Evolutionary conservation across 2,888 invertebrate genomes (phyloP).

Genomic region (Synanthedon andrenaeformis): DNA sequence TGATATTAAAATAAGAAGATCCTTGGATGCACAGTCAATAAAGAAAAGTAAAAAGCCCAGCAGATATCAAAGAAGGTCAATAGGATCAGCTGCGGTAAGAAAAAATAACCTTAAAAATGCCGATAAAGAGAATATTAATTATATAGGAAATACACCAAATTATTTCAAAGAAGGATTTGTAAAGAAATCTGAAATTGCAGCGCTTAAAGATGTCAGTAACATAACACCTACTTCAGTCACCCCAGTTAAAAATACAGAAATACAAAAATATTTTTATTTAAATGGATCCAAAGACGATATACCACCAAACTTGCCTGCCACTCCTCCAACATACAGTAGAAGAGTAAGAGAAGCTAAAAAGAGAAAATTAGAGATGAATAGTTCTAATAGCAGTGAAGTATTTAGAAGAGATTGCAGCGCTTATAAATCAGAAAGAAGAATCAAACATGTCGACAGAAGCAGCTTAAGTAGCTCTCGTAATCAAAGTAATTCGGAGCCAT

Average conservation of each 20-base stretch:
- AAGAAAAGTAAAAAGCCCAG: constrained; percentile 60
- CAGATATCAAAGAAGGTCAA: constrained; percentile 55
- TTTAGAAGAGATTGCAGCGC: constrained; percentile 45
- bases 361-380: constrained; percentile 58
- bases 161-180: constrained; percentile 70
- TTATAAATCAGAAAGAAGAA: constrained; percentile 56
- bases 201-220: constrained; percentile 72
- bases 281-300: constrained; percentile 41
- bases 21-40: constrained; percentile 48
- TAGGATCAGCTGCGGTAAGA: constrained; percentile 44
- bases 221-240: constrained; percentile 66
- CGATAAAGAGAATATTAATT: constrained; percentile 63
- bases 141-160: constrained; percentile 70
- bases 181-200: constrained; percentile 62
- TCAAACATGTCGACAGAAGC: constrained; percentile 34
- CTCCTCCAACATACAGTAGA: constrained; percentile 57
- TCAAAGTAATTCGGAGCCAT: constrained; percentile 55
- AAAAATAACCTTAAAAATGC: constrained; percentile 39
- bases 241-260: constrained; percentile 42
- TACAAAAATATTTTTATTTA: constrained; percentile 30
- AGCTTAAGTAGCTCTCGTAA: constrained; percentile 30
- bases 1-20: constrained; percentile 35
- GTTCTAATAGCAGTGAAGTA: constrained; percentile 27
- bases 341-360: constrained; percentile 62
- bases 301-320: constrained; percentile 46